Base-by-base conservation (phyloP, 2,888 invertebrate species). In the Synanthedon myopaeformis region DNA sequence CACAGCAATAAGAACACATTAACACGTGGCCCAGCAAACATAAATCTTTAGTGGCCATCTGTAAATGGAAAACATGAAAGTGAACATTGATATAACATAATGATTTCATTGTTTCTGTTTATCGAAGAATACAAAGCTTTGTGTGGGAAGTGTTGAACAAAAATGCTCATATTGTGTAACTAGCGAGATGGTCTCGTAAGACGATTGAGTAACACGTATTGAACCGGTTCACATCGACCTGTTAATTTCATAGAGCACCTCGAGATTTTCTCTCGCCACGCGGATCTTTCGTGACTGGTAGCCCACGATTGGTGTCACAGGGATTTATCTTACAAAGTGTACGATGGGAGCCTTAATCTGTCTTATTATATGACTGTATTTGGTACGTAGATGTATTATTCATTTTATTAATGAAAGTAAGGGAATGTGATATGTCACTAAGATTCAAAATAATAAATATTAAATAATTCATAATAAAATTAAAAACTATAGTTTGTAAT, bases 91-190 rank as follows among this genome's bases (percentile, higher is more conserved):
- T 52, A 52, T 51, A 50, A 54, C 57, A 69, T 71, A 71, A 65
- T 64, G 62, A 63, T 59, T 61, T 72, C 74, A 79, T 81, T 81
- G 81, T 81, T 77, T 72, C 64, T 59, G 61, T 60, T 57, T 58
- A 56, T 54, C 54, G 61, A 65, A 35, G 35, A 35, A 68, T 57
- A 66, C 59, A 63, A 63, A 68, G 62, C 61, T 58, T 54, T 56
- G 66, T 65, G 76, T 76, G 73, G 76, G 74, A 66, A 69, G 72
- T 66, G 69, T 72, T 71, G 67, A 64, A 78, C 76, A 75, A 78
- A 81, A 80, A 74, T 75, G 63, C 69, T 66, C 65, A 64, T 61
- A 68, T 81, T 76, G 72, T 71, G 77, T 70, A 79, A 77, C 64
- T 55, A 61, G 57, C 51, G 64, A 66, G 69, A 74, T 71, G 74